A percentile compares a stretch with the other conserved stretches of the same genome.
Evolutionary conservation across 2,797 vertebrate species (phyloP).

Genomic region (Ateles fusciceps): DNA sequence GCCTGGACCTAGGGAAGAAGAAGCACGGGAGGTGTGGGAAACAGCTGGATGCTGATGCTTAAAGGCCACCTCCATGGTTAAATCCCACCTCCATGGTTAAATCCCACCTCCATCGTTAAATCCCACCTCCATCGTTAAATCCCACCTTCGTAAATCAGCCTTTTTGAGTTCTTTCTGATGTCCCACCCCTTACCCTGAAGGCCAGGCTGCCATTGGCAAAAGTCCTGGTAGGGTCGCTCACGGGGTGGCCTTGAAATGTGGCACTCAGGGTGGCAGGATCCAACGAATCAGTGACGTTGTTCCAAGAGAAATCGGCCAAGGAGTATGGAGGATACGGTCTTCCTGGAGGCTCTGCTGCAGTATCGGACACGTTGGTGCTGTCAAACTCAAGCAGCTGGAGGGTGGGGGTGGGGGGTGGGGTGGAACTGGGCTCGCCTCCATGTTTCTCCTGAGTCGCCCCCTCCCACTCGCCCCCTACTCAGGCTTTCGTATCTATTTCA

Average conservation of each 20-base stretch:
- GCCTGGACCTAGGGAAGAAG: slow-evolving; percentile 87
- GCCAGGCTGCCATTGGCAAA: slow-evolving; percentile 87
- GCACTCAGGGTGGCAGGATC: slow-evolving; percentile 76
- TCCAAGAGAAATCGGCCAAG: slow-evolving; percentile 89
- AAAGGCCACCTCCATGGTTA: background rate
- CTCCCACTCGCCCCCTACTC: accelerated
- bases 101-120: background rate
- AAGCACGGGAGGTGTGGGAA: accelerated
- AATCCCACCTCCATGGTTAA: background rate
- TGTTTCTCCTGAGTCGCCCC: background rate
- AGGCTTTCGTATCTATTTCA: background rate
- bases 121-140: background rate
- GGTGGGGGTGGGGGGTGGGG: background rate
- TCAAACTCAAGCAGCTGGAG: slow-evolving; percentile 91
- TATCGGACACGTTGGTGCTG: slow-evolving; percentile 71
- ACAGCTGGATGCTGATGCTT: accelerated
- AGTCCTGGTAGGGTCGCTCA: accelerated
- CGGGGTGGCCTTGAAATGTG: slow-evolving; percentile 81
- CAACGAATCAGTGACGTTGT: slow-evolving; percentile 77
- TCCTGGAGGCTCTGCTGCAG: slow-evolving; percentile 23
- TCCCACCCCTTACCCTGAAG: slow-evolving; percentile 83
- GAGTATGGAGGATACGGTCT: slow-evolving; percentile 87
- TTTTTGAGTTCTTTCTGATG: background rate
- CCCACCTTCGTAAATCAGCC: background rate
- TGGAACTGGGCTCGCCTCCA: background rate